These are phyloP conservation scores for Iguana delicatissima DNA, from an alignment of 2,797 vertebrate species.

Conservation along the genomic window DNA sequence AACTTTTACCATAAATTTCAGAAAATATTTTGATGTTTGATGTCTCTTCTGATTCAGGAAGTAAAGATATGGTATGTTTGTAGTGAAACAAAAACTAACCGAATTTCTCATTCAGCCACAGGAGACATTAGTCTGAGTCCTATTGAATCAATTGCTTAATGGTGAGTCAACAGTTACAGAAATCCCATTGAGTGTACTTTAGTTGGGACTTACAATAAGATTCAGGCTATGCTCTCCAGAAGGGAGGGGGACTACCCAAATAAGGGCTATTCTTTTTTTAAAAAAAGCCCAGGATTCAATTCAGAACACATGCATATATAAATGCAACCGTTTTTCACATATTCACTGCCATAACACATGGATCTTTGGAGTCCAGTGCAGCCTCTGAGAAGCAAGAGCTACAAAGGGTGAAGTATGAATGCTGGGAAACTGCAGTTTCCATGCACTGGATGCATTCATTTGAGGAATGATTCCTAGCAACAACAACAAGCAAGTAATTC, in stretches of 20 bases:
- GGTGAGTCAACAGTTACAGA: no score
- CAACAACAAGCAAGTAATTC: slow-evolving; percentile 14
- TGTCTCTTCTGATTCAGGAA: background rate
- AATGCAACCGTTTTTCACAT: background rate
- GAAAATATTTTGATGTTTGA: no score
- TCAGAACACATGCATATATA: background rate
- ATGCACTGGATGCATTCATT: background rate
- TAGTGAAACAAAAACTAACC: background rate
- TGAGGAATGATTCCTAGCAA: slow-evolving; percentile 23
- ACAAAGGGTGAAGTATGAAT: background rate
- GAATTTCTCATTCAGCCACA: background rate
- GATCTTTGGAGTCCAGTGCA: background rate
- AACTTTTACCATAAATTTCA: no score
- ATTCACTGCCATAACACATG: background rate
- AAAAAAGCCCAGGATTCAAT: background rate
- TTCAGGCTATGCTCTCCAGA: background rate
- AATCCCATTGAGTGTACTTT: no score
- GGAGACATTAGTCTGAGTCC: no score
- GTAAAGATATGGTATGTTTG: background rate
- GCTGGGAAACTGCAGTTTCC: background rate
- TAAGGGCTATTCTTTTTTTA: background rate
- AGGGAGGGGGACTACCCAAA: background rate
- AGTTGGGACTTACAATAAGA: no score
- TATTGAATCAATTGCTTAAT: no score
- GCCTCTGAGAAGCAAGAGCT: background rate